Evolutionary conservation across 2,888 invertebrate species (phyloP), one percentile per base, ranked within the genome.

Genomic region (Erannis defoliaria): DNA sequence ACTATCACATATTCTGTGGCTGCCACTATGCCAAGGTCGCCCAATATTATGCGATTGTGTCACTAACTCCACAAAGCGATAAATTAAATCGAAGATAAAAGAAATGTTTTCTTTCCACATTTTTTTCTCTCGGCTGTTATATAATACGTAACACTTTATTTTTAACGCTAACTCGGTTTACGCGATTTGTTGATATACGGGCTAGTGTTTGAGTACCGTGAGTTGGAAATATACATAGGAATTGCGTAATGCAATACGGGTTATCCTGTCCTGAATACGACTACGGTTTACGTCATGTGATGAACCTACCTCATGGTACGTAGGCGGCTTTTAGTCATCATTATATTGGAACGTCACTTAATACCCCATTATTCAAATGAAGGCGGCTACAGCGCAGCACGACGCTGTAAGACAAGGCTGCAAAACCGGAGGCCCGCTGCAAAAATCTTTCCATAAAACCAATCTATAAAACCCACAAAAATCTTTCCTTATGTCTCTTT

Each of bases 21-120:
- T 70, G 78, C 78, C 78, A 84, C 81, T 84, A 83, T 82, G 85
- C 85, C 88, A 88, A 88, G 88, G 88, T 82, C 87, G 75, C 64
- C 64, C 73, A 72, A 75, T 77, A 77, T 45, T 85, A 78, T 81
- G 78, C 76, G 82, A 81, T 82, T 80, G 76, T 81, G 75, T 76
- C 74, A 77, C 76, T 75, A 74, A 77, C 75, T 77, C 76, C 72
- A n/a, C 42, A 6, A 74, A 72, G 72, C 76, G 78, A 83, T 83
- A 83, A 78, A 78, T 78, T 77, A 74, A 71, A 71, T 66, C 58
- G 63, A 71, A 74, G 76, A 76, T 73, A 76, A 78, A 78, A 76
- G 45, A 62, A 57, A 57, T 54, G 37, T 37, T 57, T 62, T 62
- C 43, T 49, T 55, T 49, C 51, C 21, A 19, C 1, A 6, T 35